phyloP scores from a whole-genome alignment of 2,888 invertebrate species.

The Limenitis camilla region DNA sequence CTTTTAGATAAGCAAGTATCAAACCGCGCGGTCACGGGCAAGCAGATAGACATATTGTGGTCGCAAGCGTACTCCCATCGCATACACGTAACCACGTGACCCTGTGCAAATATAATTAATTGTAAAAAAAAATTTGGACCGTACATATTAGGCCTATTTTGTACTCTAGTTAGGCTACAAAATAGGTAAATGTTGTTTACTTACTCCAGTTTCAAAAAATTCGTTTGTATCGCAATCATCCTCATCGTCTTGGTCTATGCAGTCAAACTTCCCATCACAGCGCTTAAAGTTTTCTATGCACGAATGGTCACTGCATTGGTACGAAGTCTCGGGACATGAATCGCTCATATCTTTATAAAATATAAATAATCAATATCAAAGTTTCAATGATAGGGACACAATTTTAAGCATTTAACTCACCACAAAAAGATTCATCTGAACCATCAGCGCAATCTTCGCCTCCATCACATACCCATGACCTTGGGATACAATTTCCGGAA shows the following conservation, averaged over 20 bases:
- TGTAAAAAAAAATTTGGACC: not conserved
- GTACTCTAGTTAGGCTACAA: too few species aligned
- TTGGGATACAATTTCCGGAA: constrained; percentile 78
- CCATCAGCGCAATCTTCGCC: constrained; percentile 79
- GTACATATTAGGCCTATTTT: not conserved
- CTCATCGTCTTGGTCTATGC: constrained; percentile 84
- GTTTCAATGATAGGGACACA: not conserved
- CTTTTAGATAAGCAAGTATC: constrained; percentile 27
- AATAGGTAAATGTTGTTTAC: not conserved
- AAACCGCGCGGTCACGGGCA: constrained; percentile 69
- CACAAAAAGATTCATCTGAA: constrained; percentile 78
- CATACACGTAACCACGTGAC: constrained; percentile 40
- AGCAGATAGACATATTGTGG: constrained; percentile 63
- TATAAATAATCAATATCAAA: not conserved
- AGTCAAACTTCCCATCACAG: constrained; percentile 85
- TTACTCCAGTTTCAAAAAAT: constrained; percentile 28
- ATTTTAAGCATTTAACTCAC: constrained; percentile 37
- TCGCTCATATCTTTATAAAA: constrained; percentile 32
- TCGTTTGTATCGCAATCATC: constrained; percentile 52
- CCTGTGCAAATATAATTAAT: constrained; percentile 26
- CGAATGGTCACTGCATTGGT: constrained; percentile 78
- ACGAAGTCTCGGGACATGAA: constrained; percentile 61
- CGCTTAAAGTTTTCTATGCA: constrained; percentile 80
- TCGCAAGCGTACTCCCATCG: constrained; percentile 65
- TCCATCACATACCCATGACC: constrained; percentile 79